Evolutionary conservation across 2,113 vertebrate species (phyloP).

Genomic region (Calidris pugnax): DNA sequence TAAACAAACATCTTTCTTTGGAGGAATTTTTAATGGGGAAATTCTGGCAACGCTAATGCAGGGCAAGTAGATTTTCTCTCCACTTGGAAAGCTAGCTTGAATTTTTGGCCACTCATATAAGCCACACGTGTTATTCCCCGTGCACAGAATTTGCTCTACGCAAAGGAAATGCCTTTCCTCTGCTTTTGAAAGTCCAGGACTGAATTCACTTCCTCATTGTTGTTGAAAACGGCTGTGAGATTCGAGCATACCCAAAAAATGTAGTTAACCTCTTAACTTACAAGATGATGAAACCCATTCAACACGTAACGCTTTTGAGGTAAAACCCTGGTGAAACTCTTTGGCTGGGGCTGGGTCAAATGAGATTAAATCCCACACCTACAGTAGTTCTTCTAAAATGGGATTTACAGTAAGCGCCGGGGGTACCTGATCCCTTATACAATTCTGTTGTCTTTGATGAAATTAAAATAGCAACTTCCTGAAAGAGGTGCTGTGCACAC

Average conservation of each 20-base stretch:
- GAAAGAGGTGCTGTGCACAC: background rate
- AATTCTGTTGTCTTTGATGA: background rate
- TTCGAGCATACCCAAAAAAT: background rate
- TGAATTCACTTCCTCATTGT: slow-evolving; percentile 3
- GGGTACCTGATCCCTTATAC: background rate
- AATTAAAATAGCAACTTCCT: background rate
- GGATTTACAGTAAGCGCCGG: background rate
- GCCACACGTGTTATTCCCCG: background rate
- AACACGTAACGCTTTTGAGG: background rate
- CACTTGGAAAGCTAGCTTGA: background rate
- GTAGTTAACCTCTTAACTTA: background rate
- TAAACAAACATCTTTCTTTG: background rate
- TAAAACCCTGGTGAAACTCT: background rate
- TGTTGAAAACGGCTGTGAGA: background rate
- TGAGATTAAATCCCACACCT: background rate
- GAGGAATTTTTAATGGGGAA: slow-evolving; percentile 23
- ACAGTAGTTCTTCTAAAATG: background rate
- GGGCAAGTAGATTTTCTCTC: background rate
- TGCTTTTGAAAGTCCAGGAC: slow-evolving; percentile 15
- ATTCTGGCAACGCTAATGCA: background rate
- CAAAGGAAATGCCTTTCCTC: slow-evolving; percentile 4
- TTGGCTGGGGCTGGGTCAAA: background rate
- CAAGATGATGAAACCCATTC: background rate
- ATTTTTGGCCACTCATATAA: slow-evolving; percentile 21
- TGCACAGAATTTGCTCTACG: background rate